Conservation (phyloP, 2,888 invertebrate genomes). For the Drosophila subquinaria region DNA sequence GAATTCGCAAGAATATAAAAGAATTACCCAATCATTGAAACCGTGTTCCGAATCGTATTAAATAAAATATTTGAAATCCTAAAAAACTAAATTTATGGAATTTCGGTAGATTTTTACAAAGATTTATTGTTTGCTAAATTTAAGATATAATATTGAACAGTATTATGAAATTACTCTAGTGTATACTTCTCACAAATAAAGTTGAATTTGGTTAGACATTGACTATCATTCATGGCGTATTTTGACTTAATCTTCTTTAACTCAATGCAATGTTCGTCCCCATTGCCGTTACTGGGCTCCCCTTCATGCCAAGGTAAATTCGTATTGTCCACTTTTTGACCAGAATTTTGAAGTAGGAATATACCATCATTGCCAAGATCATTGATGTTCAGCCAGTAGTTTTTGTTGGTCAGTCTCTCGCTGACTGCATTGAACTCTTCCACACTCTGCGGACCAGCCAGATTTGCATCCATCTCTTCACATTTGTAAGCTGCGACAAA, state of each 20-base stretch:
- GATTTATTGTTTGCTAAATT: no score
- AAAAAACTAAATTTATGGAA: no score
- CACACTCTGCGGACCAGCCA: background rate
- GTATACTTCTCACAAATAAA: background rate
- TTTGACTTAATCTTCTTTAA: background rate
- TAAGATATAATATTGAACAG: no score
- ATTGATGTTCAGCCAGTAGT: background rate
- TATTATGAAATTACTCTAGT: background rate
- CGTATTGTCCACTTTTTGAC: background rate
- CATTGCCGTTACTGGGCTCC: background rate
- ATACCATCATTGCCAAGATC: background rate
- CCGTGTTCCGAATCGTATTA: no score
- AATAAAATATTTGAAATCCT: no score
- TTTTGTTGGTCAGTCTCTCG: background rate
- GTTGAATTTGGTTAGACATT: background rate
- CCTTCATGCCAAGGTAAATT: background rate
- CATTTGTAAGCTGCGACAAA: background rate
- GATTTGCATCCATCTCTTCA: background rate
- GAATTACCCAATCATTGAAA: no score
- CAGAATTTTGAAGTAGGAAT: background rate
- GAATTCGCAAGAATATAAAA: no score
- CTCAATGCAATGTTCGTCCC: background rate
- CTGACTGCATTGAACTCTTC: background rate
- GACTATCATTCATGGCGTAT: background rate
- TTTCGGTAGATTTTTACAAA: no score